Base-by-base conservation (phyloP, 64 coral and sea anemone genomes). In the Astreopora myriophthalma region DNA sequence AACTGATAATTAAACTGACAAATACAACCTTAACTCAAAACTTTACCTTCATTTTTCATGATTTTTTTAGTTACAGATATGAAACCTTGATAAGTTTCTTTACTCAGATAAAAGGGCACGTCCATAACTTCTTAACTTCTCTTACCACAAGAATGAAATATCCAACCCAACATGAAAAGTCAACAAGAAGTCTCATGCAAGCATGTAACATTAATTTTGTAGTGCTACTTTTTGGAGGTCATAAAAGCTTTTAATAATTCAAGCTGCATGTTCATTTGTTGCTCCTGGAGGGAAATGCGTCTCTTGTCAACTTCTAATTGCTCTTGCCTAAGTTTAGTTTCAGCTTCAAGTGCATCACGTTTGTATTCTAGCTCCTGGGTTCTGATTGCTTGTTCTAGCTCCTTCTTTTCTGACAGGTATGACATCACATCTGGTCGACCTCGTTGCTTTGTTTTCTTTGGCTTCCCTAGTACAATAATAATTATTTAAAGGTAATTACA, bases 191-290 rank as follows among this genome's bases (percentile, higher is more conserved):
- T 88, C 19, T 73, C 28, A 73, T 75, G 70, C 86, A 55, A 75
- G 73, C 73, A 75, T 75, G 12, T 22, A 26, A 27, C 73, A 75
- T 75, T 73, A 39, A 40, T 73, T 73, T 75, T 75, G 38, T 75
- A 75, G 38, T 75, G 73, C 73, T 88, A 55, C 66, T 75, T 89
- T 89, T 89, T 77, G 86, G 86, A 89, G 71, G 24, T 16, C 5
- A 90, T 79, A 66, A 90, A 26, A 81, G 88, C 76, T 70, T 90
- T 90, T 48, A 90, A 72, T 34, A 90, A 35, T 51, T 90, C 63
- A 48, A 90, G 88, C 76, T 90, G 88, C 65, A 90, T 90, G 19
- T 42, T 51, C 76, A 90, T 49, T 73, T 48, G 39, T 70, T 90
- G 64, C 44, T 90, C 88, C 74, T 90, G 88, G 0, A 90, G 37